Base-by-base conservation (phyloP, 2,113 vertebrate species). In the Barnardius zonarius region DNA sequence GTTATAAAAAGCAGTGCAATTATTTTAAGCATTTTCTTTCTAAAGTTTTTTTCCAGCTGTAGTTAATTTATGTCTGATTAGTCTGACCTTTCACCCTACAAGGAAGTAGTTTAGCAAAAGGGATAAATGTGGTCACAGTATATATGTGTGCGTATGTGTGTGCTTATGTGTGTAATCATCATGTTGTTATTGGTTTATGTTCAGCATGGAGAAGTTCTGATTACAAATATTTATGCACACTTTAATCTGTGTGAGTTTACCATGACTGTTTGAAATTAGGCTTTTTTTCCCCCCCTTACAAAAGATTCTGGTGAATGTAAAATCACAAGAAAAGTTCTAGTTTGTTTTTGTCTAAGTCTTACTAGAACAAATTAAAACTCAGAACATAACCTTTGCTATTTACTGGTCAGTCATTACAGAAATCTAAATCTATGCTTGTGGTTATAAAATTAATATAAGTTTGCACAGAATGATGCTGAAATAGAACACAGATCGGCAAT, bases 51-150 rank as follows among this genome's bases (percentile, higher is more conserved):
- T 81, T 59, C 76, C 97, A 98, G 97, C 98, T 98, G 98, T 52
- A 93, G 93, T 95, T 98, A 95, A 98, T 98, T 97, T 98, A 54
- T 92, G 87, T 93, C 94, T 98, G 98, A 98, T 98, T 97, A 97
- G 96, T 73, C 92, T 97, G 95, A 97, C 98, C 97, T 96, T 96
- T 97, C 94, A 96, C 97, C 96, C 95, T 93, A 25, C 7, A 54
- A 98, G 98, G 98, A 98, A 97, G 97, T 96, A 92, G 89, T 97
- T 98, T 92, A 91, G 91, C 68, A 93, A 83, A 94, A 93, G 94
- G 94, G 78, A 96, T 94, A 93, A 95, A 91, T 84, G 91, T 83
- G 93, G 94, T 94, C 95, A 63, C 92, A 94, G 89, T 64, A 76
- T 85, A 39, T 70, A 17, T 67, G 41, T 52, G 80, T 74, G 41